Percentiles rank a stretch among this genome's conserved stretches.
phyloP scores from a whole-genome alignment of 2,113 vertebrate genomes.

The Puntigrus tetrazona region DNA sequence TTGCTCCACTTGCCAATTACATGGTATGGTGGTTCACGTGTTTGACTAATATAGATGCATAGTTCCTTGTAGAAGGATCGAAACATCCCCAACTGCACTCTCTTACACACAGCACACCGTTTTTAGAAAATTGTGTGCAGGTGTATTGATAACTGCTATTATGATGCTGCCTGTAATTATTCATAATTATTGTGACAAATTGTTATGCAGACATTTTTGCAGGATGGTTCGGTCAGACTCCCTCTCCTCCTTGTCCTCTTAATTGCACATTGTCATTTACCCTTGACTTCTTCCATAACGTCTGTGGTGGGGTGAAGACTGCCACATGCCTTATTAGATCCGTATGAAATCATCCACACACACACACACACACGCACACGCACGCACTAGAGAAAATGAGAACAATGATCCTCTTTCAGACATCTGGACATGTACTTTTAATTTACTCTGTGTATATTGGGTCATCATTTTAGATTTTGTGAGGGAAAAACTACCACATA shows the following conservation, averaged over 20 bases:
- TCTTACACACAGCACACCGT: neutral
- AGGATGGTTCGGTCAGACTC: neutral
- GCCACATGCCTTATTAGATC: constrained; percentile 25
- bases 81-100: constrained; percentile 1
- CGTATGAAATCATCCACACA: neutral
- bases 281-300: constrained; percentile 35
- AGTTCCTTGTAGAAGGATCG: neutral
- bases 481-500: neutral
- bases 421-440: neutral
- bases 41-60: constrained; percentile 11
- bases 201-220: neutral
- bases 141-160: constrained; percentile 26
- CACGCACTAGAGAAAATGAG: constrained; percentile 1
- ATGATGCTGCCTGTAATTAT: constrained; percentile 25
- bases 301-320: constrained; percentile 5
- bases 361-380: neutral
- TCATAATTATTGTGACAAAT: constrained; percentile 41
- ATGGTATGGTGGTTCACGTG: constrained; percentile 19
- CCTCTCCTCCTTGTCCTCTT: constrained; percentile 20
- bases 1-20: constrained; percentile 39
- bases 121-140: constrained; percentile 22
- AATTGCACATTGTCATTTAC: constrained; percentile 39
- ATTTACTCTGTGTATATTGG: neutral
- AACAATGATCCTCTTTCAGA: neutral
- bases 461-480: neutral